These are phyloP conservation scores for Drosophila ezoana DNA, from an alignment of 2,888 invertebrate species.

Conservation along the genomic window DNA sequence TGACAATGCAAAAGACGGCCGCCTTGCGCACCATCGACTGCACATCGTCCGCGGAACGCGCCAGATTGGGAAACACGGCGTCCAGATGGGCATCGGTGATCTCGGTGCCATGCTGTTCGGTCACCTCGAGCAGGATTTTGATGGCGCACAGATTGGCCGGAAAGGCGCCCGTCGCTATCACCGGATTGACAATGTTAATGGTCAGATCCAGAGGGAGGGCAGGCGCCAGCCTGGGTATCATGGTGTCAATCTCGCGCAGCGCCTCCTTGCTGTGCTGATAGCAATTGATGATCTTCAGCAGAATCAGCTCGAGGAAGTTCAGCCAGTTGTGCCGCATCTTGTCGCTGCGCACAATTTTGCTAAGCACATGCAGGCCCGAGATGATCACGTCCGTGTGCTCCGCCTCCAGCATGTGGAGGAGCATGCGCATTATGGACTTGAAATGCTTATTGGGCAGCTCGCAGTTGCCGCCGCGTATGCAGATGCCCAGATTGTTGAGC, in stretches of 20 bases:
- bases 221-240: slow-evolving; percentile 90
- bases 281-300: slow-evolving; percentile 94
- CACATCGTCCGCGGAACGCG: slow-evolving; percentile 95
- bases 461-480: slow-evolving; percentile 86
- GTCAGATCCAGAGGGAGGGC: slow-evolving; percentile 93
- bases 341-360: slow-evolving; percentile 93
- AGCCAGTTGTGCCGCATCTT: slow-evolving; percentile 92
- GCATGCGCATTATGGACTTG: slow-evolving; percentile 89
- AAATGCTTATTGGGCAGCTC: slow-evolving; percentile 86
- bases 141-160: slow-evolving; percentile 96
- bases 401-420: slow-evolving; percentile 89
- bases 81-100: slow-evolving; percentile 91
- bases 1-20: slow-evolving; percentile 98
- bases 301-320: slow-evolving; percentile 95
- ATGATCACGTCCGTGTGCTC: slow-evolving; percentile 88
- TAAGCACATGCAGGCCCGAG: slow-evolving; percentile 91
- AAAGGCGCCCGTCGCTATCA: slow-evolving; percentile 94
- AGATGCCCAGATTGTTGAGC: slow-evolving; percentile 85
- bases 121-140: slow-evolving; percentile 94
- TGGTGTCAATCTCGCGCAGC: slow-evolving; percentile 93
- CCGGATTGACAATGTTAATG: slow-evolving; percentile 89
- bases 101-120: slow-evolving; percentile 90
- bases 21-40: slow-evolving; percentile 98
- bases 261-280: slow-evolving; percentile 92
- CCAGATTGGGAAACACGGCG: slow-evolving; percentile 94